Evolutionary conservation across 2,113 vertebrate genomes (phyloP).

Genomic region (Nycticryphes semicollaris): DNA sequence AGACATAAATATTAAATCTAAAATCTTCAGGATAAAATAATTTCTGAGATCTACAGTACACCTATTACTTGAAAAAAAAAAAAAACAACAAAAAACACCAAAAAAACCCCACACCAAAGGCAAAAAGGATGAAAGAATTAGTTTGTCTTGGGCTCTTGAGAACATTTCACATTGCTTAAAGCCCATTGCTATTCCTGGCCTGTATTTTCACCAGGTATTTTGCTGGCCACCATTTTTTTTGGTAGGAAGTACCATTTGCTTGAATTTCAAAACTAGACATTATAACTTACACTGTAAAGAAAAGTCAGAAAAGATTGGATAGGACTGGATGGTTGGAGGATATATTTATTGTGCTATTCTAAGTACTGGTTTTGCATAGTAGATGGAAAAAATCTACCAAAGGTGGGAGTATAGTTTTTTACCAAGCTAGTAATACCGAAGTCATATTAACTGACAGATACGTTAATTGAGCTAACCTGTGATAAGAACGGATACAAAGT

Average conservation of each 20-base stretch:
- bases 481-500: neutral
- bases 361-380: neutral
- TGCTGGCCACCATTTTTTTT: neutral
- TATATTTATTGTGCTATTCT: neutral
- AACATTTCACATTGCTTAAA: neutral
- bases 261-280: neutral
- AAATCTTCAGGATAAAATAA: neutral
- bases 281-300: neutral
- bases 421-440: neutral
- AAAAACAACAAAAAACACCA: neutral
- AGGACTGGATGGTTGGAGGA: neutral
- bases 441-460: too few relatives aligned
- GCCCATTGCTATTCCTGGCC: neutral
- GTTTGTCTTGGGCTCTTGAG: neutral
- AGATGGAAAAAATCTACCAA: neutral
- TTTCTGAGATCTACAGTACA: neutral
- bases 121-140: neutral
- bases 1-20: conserved; percentile 7
- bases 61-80: neutral
- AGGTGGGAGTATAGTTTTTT: neutral
- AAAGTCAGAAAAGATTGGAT: neutral
- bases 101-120: neutral
- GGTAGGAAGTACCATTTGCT: neutral
- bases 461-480: neutral
- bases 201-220: neutral